These are phyloP conservation scores for Rhingia campestris DNA, from an alignment of 2,888 invertebrate species.

Conservation along the genomic window DNA sequence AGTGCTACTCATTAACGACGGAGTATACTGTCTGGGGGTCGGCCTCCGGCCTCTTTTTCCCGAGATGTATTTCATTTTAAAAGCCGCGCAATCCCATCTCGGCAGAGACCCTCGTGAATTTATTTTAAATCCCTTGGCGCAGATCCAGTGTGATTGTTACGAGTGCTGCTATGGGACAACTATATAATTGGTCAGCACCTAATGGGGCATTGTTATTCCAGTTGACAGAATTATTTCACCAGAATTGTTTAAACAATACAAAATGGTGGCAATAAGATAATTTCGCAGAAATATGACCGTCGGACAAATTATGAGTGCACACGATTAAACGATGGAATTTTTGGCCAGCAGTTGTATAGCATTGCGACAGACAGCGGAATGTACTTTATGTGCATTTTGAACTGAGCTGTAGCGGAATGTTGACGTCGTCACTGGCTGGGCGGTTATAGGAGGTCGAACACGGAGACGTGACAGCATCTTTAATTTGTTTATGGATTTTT, in stretches of 20 bases:
- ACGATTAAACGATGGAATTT: constrained; percentile 24
- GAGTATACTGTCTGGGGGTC: constrained; percentile 35
- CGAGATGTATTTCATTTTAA: constrained; percentile 53
- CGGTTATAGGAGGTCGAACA: background rate
- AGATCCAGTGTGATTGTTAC: constrained; percentile 63
- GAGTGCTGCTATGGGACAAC: constrained; percentile 40
- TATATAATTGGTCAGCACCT: constrained; percentile 65
- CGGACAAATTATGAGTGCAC: constrained; percentile 35
- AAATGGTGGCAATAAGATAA: constrained; percentile 45
- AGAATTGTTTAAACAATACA: constrained; percentile 59
- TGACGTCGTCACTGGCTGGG: background rate
- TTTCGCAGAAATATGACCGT: constrained; percentile 42
- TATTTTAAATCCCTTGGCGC: constrained; percentile 60
- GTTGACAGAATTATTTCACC: constrained; percentile 66
- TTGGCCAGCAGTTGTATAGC: constrained; percentile 8
- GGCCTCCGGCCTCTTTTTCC: constrained; percentile 31
- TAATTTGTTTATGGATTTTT: background rate
- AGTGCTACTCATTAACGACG: constrained; percentile 50
- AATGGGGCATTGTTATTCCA: constrained; percentile 60
- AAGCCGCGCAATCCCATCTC: constrained; percentile 11
- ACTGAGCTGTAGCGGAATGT: constrained; percentile 21
- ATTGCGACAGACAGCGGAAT: constrained; percentile 26
- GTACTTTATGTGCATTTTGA: constrained; percentile 56
- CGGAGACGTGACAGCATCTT: background rate
- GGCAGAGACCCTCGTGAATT: constrained; percentile 45